Base-by-base conservation (phyloP, 2,113 vertebrate genomes). In the Dascyllus trimaculatus region DNA sequence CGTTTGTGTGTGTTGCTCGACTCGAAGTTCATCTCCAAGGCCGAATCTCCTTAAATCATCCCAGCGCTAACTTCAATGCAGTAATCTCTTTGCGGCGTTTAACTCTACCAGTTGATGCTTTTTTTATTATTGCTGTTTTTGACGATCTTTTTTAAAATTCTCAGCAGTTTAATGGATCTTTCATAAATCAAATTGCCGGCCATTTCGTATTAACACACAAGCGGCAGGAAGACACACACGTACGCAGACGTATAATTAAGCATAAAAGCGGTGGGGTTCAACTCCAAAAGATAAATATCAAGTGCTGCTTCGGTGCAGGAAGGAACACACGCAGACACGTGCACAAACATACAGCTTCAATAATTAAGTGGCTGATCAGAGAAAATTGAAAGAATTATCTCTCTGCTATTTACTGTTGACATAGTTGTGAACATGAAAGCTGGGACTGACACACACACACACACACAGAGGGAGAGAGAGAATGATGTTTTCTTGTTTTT, bases 291-390 rank as follows among this genome's bases (percentile, higher is more conserved):
- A 69, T 35, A 46, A 59, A 65, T 66, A 46, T 74, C 19, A 79
- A 83, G 54, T 67, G 68, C 54, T 64, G 60, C 51, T 79, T 61
- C 52, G 65, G 45, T 4, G 2, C 19, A 17, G 45, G 80, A 48
- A 71, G 22, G 57, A 65, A 75, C 38, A 40, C 60, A 80, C 69
- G 71, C 29, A 64, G 19, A 76, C 29, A 68, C 3, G n/a, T 32
- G 17, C 46, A 73, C 71, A 75, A 38, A 71, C 54, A 67, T 67
- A 54, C 6, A 19, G 40, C 82, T 67, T 82, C 56, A 79, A 84
- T 91, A 73, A 86, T 85, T 63, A 88, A 86, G 43, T 51, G 63
- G 66, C 26, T 85, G 81, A 91, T 93, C 84, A 87, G 53, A 89
- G 60, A 82, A 78, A 64, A 78, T 21, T 81, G 62, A 85, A 79